Evolutionary conservation across 2,888 invertebrate species (phyloP).

Genomic region (Apamea anceps): DNA sequence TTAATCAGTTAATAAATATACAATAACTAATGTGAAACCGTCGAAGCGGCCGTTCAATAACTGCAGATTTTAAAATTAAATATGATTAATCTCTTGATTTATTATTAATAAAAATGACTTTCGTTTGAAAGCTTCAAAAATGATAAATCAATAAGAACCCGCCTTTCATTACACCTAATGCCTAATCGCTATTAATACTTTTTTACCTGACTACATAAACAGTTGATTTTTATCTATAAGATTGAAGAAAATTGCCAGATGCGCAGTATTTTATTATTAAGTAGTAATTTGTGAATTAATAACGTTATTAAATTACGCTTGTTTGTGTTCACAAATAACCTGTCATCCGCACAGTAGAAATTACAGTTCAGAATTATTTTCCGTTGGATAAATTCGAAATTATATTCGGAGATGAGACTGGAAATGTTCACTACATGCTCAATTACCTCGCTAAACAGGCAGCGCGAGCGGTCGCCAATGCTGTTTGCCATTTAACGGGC

Average conservation of each 20-base stretch:
- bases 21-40: constrained; percentile 53
- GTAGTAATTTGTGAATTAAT: constrained; percentile 37
- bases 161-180: background rate
- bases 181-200: constrained; percentile 1
- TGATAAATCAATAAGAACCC: background rate
- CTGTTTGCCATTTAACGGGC: constrained; percentile 51
- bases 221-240: constrained; percentile 16
- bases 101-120: constrained; percentile 19
- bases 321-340: constrained; percentile 58
- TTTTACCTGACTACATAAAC: constrained; percentile 23
- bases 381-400: constrained; percentile 63
- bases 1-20: constrained; percentile 48
- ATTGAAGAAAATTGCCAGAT: constrained; percentile 22
- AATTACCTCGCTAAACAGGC: constrained; percentile 73
- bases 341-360: constrained; percentile 60
- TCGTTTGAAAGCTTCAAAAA: background rate
- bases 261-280: constrained; percentile 32
- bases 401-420: constrained; percentile 63
- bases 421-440: constrained; percentile 72
- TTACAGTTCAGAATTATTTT: constrained; percentile 56
- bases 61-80: constrained; percentile 22
- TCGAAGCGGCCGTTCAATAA: constrained; percentile 34
- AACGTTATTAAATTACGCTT: constrained; percentile 38
- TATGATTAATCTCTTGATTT: constrained; percentile 38
- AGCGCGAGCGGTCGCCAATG: constrained; percentile 59